A percentile compares a stretch with the other conserved stretches of the same genome.
Evolutionary conservation across 2,113 vertebrate genomes (phyloP).

Genomic region (Spermophilus dauricus): DNA sequence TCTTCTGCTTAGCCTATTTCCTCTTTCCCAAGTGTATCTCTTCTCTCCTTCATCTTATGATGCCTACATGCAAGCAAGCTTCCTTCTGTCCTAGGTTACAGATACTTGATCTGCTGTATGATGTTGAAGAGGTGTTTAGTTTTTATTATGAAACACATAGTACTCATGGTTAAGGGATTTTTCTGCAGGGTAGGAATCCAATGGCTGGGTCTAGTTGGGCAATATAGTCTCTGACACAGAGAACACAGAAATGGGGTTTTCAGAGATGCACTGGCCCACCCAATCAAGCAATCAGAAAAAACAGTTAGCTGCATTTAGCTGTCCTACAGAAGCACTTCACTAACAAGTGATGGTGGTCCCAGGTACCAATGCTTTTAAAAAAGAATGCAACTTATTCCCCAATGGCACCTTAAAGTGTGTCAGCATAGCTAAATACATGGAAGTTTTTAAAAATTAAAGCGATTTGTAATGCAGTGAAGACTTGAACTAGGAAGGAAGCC

Average conservation of each 20-base stretch:
- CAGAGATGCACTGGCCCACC: not conserved
- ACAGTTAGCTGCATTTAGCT: not conserved
- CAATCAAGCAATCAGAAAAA: not conserved
- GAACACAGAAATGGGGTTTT: not conserved
- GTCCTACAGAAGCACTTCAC: not conserved
- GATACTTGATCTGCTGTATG: not conserved
- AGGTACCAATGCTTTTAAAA: not conserved
- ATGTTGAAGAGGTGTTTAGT: not conserved
- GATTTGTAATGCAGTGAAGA: not conserved
- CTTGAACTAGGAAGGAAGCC: not conserved
- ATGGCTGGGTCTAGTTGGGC: not conserved
- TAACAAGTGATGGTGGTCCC: not conserved
- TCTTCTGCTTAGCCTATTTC: slow-evolving; percentile 60
- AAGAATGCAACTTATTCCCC: not conserved
- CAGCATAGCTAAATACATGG: not conserved
- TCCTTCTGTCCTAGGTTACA: slow-evolving; percentile 3
- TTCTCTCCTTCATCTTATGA: not conserved
- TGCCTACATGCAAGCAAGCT: not conserved
- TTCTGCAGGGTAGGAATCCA: not conserved
- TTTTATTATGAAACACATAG: not conserved
- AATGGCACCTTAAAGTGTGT: not conserved
- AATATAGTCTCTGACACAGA: not conserved
- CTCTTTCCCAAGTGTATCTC: slow-evolving; percentile 17
- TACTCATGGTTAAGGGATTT: not conserved
- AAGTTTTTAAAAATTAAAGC: not conserved